Evolutionary conservation across 2,888 invertebrate genomes (phyloP).

Genomic region (Phania funesta): DNA sequence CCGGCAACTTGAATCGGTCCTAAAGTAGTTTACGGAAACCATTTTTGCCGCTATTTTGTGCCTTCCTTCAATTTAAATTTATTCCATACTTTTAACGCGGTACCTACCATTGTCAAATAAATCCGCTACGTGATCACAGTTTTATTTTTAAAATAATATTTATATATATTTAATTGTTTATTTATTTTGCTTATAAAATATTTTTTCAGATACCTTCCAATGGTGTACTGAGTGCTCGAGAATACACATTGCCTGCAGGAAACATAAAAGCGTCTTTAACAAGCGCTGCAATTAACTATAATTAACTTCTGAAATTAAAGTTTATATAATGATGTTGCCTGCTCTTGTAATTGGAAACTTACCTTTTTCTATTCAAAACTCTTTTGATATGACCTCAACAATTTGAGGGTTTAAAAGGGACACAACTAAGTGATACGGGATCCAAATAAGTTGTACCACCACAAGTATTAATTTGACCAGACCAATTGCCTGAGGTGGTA

Average conservation of each 20-base stretch:
- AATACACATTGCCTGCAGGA: conserved; percentile 70
- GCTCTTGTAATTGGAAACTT: neutral
- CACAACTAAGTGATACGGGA: conserved; percentile 65
- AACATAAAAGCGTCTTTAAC: conserved; percentile 70
- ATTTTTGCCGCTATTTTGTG: too few relatives aligned
- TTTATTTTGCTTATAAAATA: neutral
- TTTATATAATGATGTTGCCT: neutral
- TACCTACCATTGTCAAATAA: too few relatives aligned
- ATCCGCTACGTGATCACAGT: too few relatives aligned
- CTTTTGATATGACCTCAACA: conserved; percentile 59
- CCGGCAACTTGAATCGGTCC: too few relatives aligned
- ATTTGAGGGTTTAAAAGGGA: conserved; percentile 65
- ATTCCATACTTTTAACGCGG: too few relatives aligned
- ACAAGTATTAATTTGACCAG: conserved; percentile 71
- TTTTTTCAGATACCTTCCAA: conserved; percentile 73
- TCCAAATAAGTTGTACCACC: conserved; percentile 72
- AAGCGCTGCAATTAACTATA: conserved; percentile 72
- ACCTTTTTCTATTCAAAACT: neutral
- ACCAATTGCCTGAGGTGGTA: conserved; percentile 69
- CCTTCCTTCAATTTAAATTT: too few relatives aligned
- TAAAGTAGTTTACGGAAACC: too few relatives aligned
- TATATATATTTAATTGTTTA: neutral
- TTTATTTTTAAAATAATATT: neutral
- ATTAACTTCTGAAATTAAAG: neutral
- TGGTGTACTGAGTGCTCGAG: conserved; percentile 69